Percentiles rank a stretch among this genome's conserved stretches.
Conservation (phyloP, 2,797 vertebrate species). For the Acanthopagrus latus region DNA sequence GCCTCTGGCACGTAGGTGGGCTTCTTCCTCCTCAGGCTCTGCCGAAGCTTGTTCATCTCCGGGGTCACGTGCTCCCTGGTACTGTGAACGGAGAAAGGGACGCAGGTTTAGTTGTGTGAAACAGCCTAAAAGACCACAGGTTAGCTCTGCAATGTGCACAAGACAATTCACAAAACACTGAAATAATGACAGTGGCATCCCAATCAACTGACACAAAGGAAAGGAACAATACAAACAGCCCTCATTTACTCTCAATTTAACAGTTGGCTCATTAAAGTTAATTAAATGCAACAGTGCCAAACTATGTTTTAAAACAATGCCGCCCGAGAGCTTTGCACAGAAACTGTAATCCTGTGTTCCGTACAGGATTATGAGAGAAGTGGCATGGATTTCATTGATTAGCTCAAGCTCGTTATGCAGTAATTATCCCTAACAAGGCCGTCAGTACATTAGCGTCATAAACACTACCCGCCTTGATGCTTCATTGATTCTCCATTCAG, state of each 20-base stretch:
- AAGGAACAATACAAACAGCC: neutral
- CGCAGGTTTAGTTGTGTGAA: neutral
- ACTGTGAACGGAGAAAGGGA: constrained; percentile 62
- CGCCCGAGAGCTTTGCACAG: constrained; percentile 12
- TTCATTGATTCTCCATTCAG: constrained; percentile 53
- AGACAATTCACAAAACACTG: neutral
- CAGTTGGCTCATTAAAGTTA: neutral
- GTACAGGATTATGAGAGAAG: constrained; percentile 35
- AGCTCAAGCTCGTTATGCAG: constrained; percentile 45
- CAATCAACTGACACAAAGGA: neutral
- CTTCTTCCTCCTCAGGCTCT: constrained; percentile 95
- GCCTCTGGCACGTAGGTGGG: constrained; percentile 93
- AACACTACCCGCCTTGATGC: constrained; percentile 18
- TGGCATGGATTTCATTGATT: constrained; percentile 59
- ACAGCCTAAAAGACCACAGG: neutral
- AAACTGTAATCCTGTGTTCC: constrained; percentile 5
- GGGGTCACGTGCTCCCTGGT: constrained; percentile 86
- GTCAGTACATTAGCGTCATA: constrained; percentile 24
- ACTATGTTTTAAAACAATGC: constrained; percentile 30
- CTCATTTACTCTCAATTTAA: neutral
- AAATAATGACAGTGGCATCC: neutral
- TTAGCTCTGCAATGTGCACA: neutral
- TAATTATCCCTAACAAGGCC: constrained; percentile 53
- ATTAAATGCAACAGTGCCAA: constrained; percentile 26
- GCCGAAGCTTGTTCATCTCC: constrained; percentile 96